Percentiles rank a stretch among this genome's conserved stretches.
Evolutionary conservation across 2,113 vertebrate genomes (phyloP).

Genomic region (Spilogale gracilis): DNA sequence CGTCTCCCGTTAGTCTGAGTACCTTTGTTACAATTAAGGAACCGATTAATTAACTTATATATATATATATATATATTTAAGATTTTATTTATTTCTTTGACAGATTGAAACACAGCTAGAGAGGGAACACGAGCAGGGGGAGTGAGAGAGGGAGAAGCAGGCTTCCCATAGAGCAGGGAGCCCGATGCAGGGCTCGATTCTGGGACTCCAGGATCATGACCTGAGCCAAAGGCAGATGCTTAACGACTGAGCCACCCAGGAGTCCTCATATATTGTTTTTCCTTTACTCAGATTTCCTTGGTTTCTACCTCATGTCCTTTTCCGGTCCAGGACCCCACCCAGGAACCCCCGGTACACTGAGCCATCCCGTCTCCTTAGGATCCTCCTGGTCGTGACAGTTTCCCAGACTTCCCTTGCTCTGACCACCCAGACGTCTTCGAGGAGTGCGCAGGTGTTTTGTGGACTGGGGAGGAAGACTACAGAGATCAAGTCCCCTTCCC

Average conservation of each 20-base stretch:
- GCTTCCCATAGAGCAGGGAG: too few relatives aligned
- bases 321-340: background rate
- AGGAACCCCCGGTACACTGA: accelerated
- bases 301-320: accelerated
- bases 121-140: too few relatives aligned
- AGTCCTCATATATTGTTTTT: accelerated
- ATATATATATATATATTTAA: too few relatives aligned
- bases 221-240: too few relatives aligned
- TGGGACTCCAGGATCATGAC: too few relatives aligned
- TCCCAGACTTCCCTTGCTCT: too few relatives aligned
- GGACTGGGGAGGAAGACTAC: background rate
- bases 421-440: background rate
- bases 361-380: background rate
- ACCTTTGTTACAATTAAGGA: accelerated
- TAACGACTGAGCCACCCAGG: too few relatives aligned
- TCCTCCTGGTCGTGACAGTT: background rate
- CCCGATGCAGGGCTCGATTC: too few relatives aligned
- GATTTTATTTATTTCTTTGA: too few relatives aligned
- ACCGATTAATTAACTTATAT: background rate
- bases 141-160: too few relatives aligned
- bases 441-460: background rate
- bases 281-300: background rate
- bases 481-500: background rate
- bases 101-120: too few relatives aligned
- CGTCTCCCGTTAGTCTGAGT: background rate